Conservation (phyloP, 2,113 vertebrate genomes). For the Anguilla japonica region DNA sequence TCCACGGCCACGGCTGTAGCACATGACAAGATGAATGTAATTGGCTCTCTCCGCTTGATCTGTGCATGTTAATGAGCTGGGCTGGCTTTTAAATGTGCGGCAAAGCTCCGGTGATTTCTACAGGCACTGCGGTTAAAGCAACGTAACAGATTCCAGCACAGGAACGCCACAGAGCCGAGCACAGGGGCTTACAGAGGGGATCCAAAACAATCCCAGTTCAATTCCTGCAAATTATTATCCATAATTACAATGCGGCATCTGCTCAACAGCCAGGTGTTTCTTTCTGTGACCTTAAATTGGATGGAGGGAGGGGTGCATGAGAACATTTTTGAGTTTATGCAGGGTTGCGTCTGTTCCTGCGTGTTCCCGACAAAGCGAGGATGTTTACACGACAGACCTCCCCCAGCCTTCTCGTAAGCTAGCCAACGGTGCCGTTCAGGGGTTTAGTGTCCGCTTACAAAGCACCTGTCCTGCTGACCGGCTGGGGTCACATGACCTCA, state of each 20-base stretch:
- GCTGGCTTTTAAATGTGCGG: conserved; percentile 68
- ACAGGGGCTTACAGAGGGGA: not conserved
- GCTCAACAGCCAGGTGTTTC: not conserved
- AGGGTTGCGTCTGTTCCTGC: not conserved
- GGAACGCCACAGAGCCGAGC: not conserved
- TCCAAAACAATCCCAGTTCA: not conserved
- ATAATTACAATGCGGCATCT: not conserved
- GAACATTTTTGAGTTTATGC: not conserved
- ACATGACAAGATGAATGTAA: conserved; percentile 77
- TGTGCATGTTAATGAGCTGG: conserved; percentile 77
- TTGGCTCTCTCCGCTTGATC: conserved; percentile 75
- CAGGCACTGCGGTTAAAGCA: not conserved
- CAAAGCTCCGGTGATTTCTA: not conserved
- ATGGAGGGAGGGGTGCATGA: not conserved
- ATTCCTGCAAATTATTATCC: not conserved
- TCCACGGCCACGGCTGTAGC: conserved; percentile 60
- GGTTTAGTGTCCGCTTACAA: conserved; percentile 50
- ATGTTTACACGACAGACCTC: conserved; percentile 25
- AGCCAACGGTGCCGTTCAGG: conserved; percentile 33
- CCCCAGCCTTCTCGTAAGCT: not conserved
- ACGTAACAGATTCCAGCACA: not conserved
- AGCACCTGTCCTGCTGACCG: conserved; percentile 47
- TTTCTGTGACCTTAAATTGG: not conserved
- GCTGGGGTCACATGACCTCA: conserved; percentile 41
- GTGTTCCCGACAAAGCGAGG: not conserved